Evolutionary conservation across 2,113 vertebrate species (phyloP).

Genomic region (Pituophis catenifer): DNA sequence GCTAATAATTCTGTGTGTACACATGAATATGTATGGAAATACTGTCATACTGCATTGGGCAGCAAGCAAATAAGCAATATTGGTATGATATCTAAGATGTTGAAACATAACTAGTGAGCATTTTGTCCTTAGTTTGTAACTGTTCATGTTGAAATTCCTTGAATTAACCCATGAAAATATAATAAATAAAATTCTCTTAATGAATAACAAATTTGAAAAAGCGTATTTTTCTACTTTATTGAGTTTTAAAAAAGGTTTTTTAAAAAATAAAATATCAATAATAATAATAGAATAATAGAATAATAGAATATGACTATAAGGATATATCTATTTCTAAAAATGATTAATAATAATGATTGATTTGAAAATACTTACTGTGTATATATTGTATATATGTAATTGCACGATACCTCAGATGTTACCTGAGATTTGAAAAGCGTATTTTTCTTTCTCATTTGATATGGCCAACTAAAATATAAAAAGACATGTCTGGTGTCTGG

Average conservation of each 20-base stretch:
- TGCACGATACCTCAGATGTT: too few relatives aligned
- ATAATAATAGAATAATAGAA: too few relatives aligned
- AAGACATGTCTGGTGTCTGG: neutral
- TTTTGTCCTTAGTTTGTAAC: neutral
- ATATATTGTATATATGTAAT: too few relatives aligned
- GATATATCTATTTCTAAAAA: too few relatives aligned
- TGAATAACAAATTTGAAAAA: neutral
- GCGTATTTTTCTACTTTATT: too few relatives aligned
- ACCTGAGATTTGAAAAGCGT: too few relatives aligned
- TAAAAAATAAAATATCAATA: too few relatives aligned
- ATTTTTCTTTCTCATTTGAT: neutral
- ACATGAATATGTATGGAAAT: neutral
- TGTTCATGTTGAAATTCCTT: neutral
- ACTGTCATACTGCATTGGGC: neutral
- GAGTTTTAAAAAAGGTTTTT: too few relatives aligned
- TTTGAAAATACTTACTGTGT: too few relatives aligned
- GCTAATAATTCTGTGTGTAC: neutral
- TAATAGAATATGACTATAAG: too few relatives aligned
- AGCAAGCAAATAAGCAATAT: neutral
- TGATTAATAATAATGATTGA: too few relatives aligned
- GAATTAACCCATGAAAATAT: neutral
- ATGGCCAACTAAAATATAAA: neutral
- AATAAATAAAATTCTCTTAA: slow-evolving; percentile 1
- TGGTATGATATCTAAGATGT: neutral
- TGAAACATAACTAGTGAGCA: neutral